Conservation (phyloP, 2,888 invertebrate genomes). For the Yponomeuta sedellus region DNA sequence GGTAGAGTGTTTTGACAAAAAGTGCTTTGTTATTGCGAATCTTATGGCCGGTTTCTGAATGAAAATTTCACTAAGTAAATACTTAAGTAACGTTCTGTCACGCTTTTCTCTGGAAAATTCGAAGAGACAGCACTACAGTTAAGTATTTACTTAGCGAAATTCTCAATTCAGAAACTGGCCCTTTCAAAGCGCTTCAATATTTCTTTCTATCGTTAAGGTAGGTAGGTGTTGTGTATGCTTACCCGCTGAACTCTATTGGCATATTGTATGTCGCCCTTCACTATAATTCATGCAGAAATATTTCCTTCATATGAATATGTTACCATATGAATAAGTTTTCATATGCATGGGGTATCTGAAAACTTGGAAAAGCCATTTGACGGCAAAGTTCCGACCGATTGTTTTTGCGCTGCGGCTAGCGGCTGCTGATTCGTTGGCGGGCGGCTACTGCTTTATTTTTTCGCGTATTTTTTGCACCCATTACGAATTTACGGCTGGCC, state of each 20-base stretch:
- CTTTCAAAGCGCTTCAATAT: not conserved
- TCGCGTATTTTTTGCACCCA: constrained; percentile 54
- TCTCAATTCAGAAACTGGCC: too few relatives aligned
- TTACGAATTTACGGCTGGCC: constrained; percentile 71
- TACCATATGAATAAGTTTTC: constrained; percentile 15
- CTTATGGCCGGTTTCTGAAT: too few relatives aligned
- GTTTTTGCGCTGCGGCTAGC: constrained; percentile 47
- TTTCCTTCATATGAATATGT: constrained; percentile 8
- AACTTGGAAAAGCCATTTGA: constrained; percentile 66
- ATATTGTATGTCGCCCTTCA: not conserved
- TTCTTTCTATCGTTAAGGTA: not conserved
- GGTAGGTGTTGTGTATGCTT: too few relatives aligned
- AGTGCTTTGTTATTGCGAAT: not conserved
- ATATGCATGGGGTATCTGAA: constrained; percentile 20
- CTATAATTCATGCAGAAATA: constrained; percentile 1
- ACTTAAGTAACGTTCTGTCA: too few relatives aligned
- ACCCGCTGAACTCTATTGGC: not conserved
- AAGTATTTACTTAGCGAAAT: too few relatives aligned
- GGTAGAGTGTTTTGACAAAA: not conserved
- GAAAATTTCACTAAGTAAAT: too few relatives aligned
- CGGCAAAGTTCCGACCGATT: constrained; percentile 50
- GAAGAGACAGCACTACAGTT: too few relatives aligned
- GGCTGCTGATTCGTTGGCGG: constrained; percentile 39
- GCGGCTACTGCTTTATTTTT: constrained; percentile 58
- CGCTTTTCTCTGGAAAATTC: too few relatives aligned